Evolutionary conservation across 2,113 vertebrate genomes (phyloP), one percentile per base, ranked within the genome.

Genomic region (Poeciliopsis retropinna): DNA sequence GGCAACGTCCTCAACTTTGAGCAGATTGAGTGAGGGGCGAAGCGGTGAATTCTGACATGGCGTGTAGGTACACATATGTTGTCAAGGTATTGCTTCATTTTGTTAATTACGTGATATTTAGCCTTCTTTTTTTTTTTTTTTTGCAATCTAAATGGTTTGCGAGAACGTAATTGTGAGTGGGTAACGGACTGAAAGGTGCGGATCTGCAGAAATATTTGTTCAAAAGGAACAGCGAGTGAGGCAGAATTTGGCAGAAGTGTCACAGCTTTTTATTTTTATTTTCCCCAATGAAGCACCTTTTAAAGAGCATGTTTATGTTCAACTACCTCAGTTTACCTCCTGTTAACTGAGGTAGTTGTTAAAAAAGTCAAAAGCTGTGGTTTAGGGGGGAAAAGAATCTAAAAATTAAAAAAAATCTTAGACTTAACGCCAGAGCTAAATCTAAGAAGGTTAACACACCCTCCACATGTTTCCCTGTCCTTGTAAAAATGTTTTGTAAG

Each of bases 1-100:
- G 95, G 96, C 90, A 96, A 96, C 60, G 96, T 97, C 87, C 95
- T 98, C 77, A 97, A 97, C 92, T 98, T 99, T 15, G 94, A 97
- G 65, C 92, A 94, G 86, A 91, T 92, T 0, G 91, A 93, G 27
- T 93, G 77, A 88, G 47, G 67, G 66, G 32, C 7, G 14, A 30
- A 12, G 25, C 57, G 12, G 12, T 3, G 41, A 64, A 22, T 61
- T 44, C 31, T 66, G 41, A 31, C 63, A 29, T 32, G 30, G n/a
- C 0, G n/a, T 5, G 51, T 57, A 10, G 51, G 9, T n/a, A 11
- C 17, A n/a, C 44, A 5, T 47, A 15, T 19, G 44, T 44, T 12
- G 41, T 19, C 44, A 19, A 37, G 44, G 17, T 47, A 47, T 47
- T 17, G 44, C 15, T 47, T 47, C 5, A 19, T 47, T 47, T 19